Percentiles rank a stretch among this genome's conserved stretches.
Evolutionary conservation across 1,140 invertebrate genomes (phyloP).

Genomic region (Oedothorax gibbosus): DNA sequence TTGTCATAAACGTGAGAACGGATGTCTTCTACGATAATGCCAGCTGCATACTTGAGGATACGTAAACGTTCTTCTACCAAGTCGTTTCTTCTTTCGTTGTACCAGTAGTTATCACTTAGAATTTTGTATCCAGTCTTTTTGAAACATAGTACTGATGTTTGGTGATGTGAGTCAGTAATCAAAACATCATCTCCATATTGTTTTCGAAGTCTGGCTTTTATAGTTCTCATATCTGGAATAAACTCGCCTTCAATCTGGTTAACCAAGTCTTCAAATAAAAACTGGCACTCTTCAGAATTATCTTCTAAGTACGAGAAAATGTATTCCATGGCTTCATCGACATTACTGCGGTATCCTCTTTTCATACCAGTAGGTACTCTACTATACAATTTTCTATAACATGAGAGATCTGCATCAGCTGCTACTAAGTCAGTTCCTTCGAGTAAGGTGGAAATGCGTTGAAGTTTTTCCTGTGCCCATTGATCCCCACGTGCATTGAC

Average conservation of each 20-base stretch:
- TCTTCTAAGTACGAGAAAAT: constrained; percentile 21
- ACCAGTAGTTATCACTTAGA: constrained; percentile 1
- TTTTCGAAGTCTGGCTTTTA: not conserved
- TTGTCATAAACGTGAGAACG: constrained; percentile 14
- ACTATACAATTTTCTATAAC: not conserved
- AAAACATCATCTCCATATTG: constrained; percentile 16
- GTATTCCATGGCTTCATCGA: constrained; percentile 18
- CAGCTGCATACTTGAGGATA: not conserved
- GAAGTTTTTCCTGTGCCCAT: not conserved
- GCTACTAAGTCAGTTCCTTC: not conserved
- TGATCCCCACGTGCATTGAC: not conserved
- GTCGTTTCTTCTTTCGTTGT: not conserved
- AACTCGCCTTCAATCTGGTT: not conserved
- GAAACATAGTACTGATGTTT: not conserved
- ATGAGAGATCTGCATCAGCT: not conserved
- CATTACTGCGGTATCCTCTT: not conserved
- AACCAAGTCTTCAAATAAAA: not conserved
- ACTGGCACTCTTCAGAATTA: constrained; percentile 9
- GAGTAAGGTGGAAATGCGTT: not conserved
- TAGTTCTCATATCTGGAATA: not conserved
- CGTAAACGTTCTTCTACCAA: not conserved
- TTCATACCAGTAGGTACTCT: not conserved
- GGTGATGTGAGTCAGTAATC: not conserved
- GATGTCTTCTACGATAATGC: constrained; percentile 2
- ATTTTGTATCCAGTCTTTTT: not conserved